Conservation (phyloP, 92 coral and sea anemone genomes). For the Siderastrea radians region DNA sequence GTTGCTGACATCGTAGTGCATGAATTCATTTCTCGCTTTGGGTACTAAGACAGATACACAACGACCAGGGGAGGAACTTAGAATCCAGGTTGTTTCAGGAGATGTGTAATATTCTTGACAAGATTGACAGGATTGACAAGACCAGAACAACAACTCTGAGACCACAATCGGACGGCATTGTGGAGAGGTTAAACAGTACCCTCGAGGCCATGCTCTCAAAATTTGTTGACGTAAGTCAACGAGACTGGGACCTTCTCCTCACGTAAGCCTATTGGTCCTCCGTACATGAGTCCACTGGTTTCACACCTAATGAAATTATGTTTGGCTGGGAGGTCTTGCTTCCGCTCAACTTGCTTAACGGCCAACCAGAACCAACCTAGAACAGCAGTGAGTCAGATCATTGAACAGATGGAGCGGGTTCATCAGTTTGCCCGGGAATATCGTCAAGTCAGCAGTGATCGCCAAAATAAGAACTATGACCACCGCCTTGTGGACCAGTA, state of each 20-base stretch:
- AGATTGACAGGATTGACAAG: slow-evolving; percentile 2
- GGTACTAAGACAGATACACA: slow-evolving; percentile 5
- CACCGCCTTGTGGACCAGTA: not conserved
- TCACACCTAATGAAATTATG: slow-evolving; percentile 21
- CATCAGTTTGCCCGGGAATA: slow-evolving; percentile 41
- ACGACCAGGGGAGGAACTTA: slow-evolving; percentile 2
- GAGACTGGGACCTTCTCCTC: slow-evolving; percentile 31
- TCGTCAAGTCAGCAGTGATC: not conserved
- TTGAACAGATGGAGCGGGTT: slow-evolving; percentile 26
- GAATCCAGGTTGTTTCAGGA: not conserved
- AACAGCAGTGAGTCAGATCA: not conserved
- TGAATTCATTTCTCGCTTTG: slow-evolving; percentile 48
- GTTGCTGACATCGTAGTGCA: slow-evolving; percentile 7
- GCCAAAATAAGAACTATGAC: slow-evolving; percentile 31
- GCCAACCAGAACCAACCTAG: slow-evolving; percentile 5
- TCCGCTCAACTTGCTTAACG: slow-evolving; percentile 17
- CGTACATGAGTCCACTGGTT: slow-evolving; percentile 23
- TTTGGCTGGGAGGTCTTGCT: slow-evolving; percentile 22
- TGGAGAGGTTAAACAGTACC: slow-evolving; percentile 37
- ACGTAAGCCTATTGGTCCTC: slow-evolving; percentile 19
- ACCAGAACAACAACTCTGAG: slow-evolving; percentile 4
- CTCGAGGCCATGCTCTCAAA: slow-evolving; percentile 35
- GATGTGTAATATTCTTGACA: not conserved
- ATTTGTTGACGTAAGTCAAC: slow-evolving; percentile 24
- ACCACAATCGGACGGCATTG: slow-evolving; percentile 10